These are phyloP conservation scores for Alca torda DNA, from an alignment of 2,797 vertebrate species.

Conservation along the genomic window DNA sequence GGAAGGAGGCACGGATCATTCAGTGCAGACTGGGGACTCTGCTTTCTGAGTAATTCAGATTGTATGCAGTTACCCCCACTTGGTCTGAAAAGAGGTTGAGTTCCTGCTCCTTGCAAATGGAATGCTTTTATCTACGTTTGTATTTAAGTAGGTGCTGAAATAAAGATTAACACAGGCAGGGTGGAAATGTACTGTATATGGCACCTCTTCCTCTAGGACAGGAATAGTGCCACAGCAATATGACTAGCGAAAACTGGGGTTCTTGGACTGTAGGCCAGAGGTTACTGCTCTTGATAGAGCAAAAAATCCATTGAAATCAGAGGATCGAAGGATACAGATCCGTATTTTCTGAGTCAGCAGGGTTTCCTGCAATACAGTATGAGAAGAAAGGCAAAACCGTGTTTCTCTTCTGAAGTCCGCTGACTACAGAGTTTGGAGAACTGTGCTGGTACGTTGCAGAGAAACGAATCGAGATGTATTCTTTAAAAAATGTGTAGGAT, in stretches of 20 bases:
- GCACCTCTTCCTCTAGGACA: neutral
- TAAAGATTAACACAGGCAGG: constrained; percentile 21
- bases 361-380: neutral
- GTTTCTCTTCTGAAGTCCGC: neutral
- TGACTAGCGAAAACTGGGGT: neutral
- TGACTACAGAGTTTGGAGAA: neutral
- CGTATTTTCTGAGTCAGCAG: neutral
- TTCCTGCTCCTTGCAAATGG: constrained; percentile 13
- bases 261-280: neutral
- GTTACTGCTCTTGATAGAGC: neutral
- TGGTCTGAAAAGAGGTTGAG: neutral
- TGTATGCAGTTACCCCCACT: neutral
- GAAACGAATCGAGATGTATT: neutral
- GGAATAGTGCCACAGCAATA: neutral
- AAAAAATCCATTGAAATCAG: neutral
- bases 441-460: neutral
- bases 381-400: neutral
- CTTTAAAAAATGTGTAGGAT: neutral
- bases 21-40: neutral
- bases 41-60: neutral
- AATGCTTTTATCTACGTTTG: constrained; percentile 24
- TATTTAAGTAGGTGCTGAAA: constrained; percentile 53
- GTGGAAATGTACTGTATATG: neutral
- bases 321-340: neutral
- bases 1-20: neutral